phyloP scores from a whole-genome alignment of 1,140 invertebrate species.

The Panagrolaimus sp. region DNA sequence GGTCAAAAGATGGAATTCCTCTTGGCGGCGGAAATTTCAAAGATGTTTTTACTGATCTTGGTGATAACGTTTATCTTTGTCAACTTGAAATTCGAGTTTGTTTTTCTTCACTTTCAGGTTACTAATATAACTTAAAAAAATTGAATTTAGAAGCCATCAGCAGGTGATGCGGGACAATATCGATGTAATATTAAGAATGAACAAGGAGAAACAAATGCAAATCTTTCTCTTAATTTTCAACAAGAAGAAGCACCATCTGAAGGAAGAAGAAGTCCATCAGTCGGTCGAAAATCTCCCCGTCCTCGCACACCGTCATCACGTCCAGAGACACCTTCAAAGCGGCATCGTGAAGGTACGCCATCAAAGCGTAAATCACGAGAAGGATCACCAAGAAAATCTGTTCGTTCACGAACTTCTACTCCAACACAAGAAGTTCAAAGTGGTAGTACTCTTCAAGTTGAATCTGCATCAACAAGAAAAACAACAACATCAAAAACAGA shows the following conservation, averaged over 20 bases:
- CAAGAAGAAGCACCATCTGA: constrained; percentile 65
- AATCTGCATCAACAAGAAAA: constrained; percentile 13
- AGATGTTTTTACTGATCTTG: constrained; percentile 75
- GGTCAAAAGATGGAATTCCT: constrained; percentile 71
- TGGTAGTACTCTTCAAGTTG: constrained; percentile 32
- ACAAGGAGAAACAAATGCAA: constrained; percentile 88
- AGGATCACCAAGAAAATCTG: constrained; percentile 52
- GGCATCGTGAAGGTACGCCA: constrained; percentile 44
- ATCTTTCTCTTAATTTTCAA: constrained; percentile 92
- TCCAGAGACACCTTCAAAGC: constrained; percentile 46
- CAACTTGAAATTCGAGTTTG: constrained; percentile 74
- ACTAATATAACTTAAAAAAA: constrained; percentile 23
- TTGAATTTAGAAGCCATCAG: constrained; percentile 71
- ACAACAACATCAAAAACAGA: constrained; percentile 13
- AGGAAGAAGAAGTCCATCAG: constrained; percentile 18
- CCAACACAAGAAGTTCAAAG: constrained; percentile 41
- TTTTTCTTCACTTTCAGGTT: constrained; percentile 14
- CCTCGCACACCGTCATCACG: constrained; percentile 33
- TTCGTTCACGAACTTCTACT: constrained; percentile 50
- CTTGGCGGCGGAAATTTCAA: constrained; percentile 77
- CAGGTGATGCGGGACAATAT: constrained; percentile 91
- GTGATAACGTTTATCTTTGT: constrained; percentile 80
- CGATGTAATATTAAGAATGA: constrained; percentile 95
- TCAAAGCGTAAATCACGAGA: constrained; percentile 52
- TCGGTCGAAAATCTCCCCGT: constrained; percentile 10